Conservation (phyloP, 1,140 invertebrate species). For the Pachypsylla venusta region DNA sequence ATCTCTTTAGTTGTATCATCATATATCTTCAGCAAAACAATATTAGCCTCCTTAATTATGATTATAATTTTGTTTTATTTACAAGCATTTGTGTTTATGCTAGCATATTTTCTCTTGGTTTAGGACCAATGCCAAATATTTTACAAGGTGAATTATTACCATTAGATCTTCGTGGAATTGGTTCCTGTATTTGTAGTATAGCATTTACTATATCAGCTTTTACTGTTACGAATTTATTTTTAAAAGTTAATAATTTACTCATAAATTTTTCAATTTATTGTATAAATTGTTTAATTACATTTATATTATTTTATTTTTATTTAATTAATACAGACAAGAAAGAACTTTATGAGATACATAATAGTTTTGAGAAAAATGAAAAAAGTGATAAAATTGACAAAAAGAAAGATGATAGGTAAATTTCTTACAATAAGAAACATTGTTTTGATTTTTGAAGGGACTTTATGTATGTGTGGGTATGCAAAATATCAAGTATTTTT, state of each 20-base stretch:
- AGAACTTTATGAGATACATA: slow-evolving; percentile 5
- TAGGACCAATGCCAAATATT: slow-evolving; percentile 3
- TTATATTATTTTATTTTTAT: slow-evolving; percentile 2
- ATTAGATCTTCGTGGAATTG: slow-evolving; percentile 2
- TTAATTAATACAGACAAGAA: neutral
- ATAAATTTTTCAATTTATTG: neutral
- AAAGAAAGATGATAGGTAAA: neutral
- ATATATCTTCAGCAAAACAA: neutral
- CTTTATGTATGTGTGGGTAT: too few relatives aligned
- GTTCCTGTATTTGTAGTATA: slow-evolving; percentile 2
- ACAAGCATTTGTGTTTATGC: slow-evolving; percentile 4
- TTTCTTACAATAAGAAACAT: neutral
- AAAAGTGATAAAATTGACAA: neutral
- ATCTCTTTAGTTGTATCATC: neutral
- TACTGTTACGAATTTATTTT: neutral
- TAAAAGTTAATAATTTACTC: neutral
- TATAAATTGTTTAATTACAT: neutral
- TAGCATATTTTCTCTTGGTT: neutral
- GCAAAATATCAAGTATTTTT: too few relatives aligned
- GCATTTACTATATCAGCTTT: neutral
- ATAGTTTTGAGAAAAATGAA: neutral
- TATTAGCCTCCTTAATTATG: neutral
- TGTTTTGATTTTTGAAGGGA: too few relatives aligned
- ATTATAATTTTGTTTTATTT: slow-evolving; percentile 6
- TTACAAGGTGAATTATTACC: slow-evolving; percentile 1